These are phyloP conservation scores for Lamprotornis superbus DNA, from an alignment of 2,113 vertebrate genomes.

Conservation along the genomic window DNA sequence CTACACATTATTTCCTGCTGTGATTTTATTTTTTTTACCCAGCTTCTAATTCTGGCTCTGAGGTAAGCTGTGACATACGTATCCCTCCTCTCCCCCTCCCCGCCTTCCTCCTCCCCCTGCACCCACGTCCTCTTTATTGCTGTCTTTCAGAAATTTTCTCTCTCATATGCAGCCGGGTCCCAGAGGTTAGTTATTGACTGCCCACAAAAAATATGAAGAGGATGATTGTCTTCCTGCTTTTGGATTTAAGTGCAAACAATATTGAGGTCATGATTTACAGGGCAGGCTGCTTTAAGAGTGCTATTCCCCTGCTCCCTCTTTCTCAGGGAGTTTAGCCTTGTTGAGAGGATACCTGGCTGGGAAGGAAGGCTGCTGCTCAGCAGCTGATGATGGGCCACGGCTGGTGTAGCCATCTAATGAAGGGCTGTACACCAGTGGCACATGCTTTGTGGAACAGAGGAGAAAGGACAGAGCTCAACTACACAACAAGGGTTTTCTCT, in stretches of 20 bases:
- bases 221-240: not conserved
- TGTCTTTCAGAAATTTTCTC: constrained; percentile 4
- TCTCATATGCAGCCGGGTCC: not conserved
- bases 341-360: not conserved
- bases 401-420: fast-evolving
- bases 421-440: not conserved
- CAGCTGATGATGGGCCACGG: not conserved
- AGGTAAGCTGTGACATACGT: constrained; percentile 81
- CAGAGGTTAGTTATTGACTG: not conserved
- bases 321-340: fast-evolving
- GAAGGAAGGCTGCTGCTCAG: not conserved
- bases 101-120: constrained; percentile 19
- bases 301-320: not conserved
- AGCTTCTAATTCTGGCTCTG: constrained; percentile 82
- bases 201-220: not conserved
- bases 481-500: not conserved
- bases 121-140: constrained; percentile 39
- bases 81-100: constrained; percentile 62
- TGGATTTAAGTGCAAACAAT: not conserved
- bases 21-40: constrained; percentile 76
- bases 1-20: constrained; percentile 81
- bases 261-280: not conserved
- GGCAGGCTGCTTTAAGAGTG: not conserved
- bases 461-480: not conserved
- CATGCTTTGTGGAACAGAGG: fast-evolving